These are phyloP conservation scores for Barbus barbus DNA, from an alignment of 2,113 vertebrate genomes.

Conservation along the genomic window DNA sequence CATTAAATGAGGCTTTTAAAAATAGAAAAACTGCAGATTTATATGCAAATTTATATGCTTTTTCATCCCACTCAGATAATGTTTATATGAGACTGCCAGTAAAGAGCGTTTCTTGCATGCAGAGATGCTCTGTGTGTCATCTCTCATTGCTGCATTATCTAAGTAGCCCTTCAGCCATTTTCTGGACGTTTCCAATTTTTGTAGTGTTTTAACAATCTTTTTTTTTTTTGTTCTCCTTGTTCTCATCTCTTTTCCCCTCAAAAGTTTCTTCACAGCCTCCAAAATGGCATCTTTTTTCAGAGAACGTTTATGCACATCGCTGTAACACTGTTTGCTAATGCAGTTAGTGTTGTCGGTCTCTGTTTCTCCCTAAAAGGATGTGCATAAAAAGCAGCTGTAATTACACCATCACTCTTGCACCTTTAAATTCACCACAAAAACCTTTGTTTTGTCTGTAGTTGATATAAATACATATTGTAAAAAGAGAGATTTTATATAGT, in stretches of 20 bases:
- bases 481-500: too few species aligned
- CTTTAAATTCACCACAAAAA: conserved; percentile 48
- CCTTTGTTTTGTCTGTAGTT: conserved; percentile 50
- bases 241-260: conserved; percentile 53
- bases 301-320: conserved; percentile 3
- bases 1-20: background rate
- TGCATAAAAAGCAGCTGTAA: conserved; percentile 11
- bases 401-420: conserved; percentile 6
- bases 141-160: conserved; percentile 76
- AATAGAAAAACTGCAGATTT: background rate
- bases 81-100: conserved; percentile 58
- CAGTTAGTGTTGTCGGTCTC: conserved; percentile 19
- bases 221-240: conserved; percentile 23
- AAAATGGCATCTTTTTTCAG: background rate
- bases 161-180: conserved; percentile 76
- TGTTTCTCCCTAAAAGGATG: conserved; percentile 19
- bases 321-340: too few species aligned
- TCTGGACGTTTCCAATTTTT: conserved; percentile 63
- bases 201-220: conserved; percentile 54
- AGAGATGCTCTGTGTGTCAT: conserved; percentile 67
- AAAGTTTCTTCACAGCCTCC: conserved; percentile 44
- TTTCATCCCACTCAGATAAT: conserved; percentile 2
- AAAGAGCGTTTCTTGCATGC: conserved; percentile 67
- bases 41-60: background rate
- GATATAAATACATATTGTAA: background rate